Percentiles rank a stretch among this genome's conserved stretches.
phyloP scores from a whole-genome alignment of 2,888 invertebrate genomes.

The Synanthedon andrenaeformis region DNA sequence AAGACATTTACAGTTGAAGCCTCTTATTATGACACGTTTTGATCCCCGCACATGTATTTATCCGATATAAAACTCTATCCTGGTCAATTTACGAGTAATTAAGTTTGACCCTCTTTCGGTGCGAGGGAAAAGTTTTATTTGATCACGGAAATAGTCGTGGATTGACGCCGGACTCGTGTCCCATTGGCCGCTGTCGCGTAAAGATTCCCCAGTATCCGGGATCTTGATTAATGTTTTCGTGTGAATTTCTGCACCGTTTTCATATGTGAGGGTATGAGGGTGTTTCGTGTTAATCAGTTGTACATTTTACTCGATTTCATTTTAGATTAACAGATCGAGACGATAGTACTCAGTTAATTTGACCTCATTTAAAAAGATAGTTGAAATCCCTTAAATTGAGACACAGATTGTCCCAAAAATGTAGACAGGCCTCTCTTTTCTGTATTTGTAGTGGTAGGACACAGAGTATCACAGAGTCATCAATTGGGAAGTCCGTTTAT shows the following conservation, averaged over 20 bases:
- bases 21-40: constrained; percentile 30
- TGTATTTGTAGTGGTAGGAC: no score
- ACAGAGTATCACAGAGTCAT: no score
- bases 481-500: no score
- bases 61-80: constrained; percentile 53
- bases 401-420: no score
- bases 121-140: constrained; percentile 63
- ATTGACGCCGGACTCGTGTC: constrained; percentile 47
- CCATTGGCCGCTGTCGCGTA: constrained; percentile 42
- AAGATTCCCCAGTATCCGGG: constrained; percentile 34
- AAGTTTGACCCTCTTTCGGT: constrained; percentile 64
- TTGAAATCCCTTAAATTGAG: no score
- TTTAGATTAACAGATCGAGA: no score
- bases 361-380: no score
- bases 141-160: constrained; percentile 44
- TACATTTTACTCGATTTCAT: no score
- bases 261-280: neutral
- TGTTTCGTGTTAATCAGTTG: neutral
- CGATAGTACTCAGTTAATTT: no score
- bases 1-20: no score
- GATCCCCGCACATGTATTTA: constrained; percentile 45
- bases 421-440: no score
- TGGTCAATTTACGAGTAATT: constrained; percentile 70
- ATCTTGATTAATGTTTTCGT: constrained; percentile 39
- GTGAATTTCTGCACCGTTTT: constrained; percentile 14